Conservation (phyloP, 64 coral and sea anemone species). For the Stylophora pistillata region DNA sequence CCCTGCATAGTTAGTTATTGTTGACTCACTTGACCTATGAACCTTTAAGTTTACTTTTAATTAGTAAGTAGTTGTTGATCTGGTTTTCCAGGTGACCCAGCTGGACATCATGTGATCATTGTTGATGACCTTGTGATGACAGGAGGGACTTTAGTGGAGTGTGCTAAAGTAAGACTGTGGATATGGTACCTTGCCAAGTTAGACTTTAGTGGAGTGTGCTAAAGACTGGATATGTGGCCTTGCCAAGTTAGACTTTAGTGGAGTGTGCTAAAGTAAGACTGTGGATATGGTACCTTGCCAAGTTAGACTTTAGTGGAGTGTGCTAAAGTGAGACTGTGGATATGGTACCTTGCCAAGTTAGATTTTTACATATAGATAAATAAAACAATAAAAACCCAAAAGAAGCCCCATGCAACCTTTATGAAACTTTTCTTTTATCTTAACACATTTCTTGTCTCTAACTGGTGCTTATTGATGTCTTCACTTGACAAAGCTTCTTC, state of each 20-base stretch:
- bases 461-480: too few species aligned
- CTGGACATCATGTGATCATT: constrained; percentile 81
- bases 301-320: constrained; percentile 61
- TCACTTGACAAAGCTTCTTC: too few species aligned
- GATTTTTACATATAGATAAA: neutral
- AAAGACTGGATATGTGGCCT: constrained; percentile 20
- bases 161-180: constrained; percentile 74
- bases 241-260: constrained; percentile 58
- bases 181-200: neutral
- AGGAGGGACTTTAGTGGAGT: constrained; percentile 88
- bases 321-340: constrained; percentile 62
- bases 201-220: constrained; percentile 73
- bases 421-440: too few species aligned
- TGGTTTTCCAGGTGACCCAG: constrained; percentile 62
- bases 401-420: too few species aligned
- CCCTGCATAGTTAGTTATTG: too few species aligned
- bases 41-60: too few species aligned
- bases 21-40: too few species aligned
- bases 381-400: neutral
- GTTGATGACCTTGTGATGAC: constrained; percentile 97
- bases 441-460: too few species aligned
- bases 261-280: constrained; percentile 83
- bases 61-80: too few species aligned
- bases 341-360: neutral
- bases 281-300: neutral